These are phyloP conservation scores for Halcyon leucocephala DNA, from an alignment of 2,797 vertebrate species.

Conservation along the genomic window DNA sequence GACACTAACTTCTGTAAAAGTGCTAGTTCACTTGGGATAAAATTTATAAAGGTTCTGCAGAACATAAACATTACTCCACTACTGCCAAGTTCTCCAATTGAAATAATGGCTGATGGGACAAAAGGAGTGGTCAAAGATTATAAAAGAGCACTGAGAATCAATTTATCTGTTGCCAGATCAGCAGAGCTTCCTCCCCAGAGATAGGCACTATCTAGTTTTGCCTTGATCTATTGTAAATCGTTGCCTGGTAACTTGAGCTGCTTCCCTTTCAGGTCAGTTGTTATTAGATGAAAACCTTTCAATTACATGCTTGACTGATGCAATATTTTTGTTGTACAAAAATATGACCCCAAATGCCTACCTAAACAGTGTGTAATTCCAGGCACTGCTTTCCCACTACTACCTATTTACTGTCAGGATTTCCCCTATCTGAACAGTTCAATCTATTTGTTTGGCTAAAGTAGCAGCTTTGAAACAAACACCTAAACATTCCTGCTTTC, in stretches of 20 bases:
- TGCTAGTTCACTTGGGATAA: not conserved
- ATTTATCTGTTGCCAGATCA: constrained; percentile 40
- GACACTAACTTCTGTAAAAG: not conserved
- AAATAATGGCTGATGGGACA: not conserved
- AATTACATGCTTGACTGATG: constrained; percentile 27
- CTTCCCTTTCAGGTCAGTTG: constrained; percentile 41
- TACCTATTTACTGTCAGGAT: not conserved
- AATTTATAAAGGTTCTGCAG: not conserved
- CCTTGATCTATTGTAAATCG: constrained; percentile 32
- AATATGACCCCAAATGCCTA: constrained; percentile 9
- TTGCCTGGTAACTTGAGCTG: constrained; percentile 49
- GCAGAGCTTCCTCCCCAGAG: constrained; percentile 25
- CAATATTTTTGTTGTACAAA: constrained; percentile 29
- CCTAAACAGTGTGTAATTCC: not conserved
- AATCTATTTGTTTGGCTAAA: not conserved
- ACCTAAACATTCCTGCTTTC: not conserved
- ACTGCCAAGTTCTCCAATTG: not conserved
- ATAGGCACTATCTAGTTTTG: constrained; percentile 35
- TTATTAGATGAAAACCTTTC: constrained; percentile 42
- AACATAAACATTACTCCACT: not conserved
- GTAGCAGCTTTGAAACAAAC: not conserved
- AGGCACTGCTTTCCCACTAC: not conserved
- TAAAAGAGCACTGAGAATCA: constrained; percentile 1
- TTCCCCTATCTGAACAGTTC: not conserved
- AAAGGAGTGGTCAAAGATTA: constrained; percentile 14